Evolutionary conservation across 2,113 vertebrate species (phyloP), one percentile per base, ranked within the genome.

Genomic region (Chloropsis cyanopogon): DNA sequence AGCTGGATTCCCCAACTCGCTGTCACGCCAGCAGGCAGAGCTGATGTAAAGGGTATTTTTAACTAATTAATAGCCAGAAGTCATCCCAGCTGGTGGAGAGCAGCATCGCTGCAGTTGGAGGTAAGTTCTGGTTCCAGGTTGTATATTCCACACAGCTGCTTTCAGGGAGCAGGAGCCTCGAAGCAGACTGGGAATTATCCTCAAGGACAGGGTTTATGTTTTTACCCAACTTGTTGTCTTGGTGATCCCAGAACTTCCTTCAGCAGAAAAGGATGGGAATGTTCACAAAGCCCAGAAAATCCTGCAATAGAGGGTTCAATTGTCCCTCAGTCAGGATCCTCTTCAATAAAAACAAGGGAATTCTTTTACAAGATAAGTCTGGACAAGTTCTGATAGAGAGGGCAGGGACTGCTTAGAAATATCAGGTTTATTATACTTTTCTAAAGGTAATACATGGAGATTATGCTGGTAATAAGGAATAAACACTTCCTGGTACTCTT

Each of bases 401-500:
- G 10, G 37, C 26, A 57, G 17, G 13, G 4, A 21, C 47, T 53
- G n/a, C 66, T 79, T 41, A 35, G 31, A 49, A 73, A 39, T 0
- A 2, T 1, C 2, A 2, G 4, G 1, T 53, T 82, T 49, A 10
- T 47, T 54, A 1, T 3, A 12, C 26, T 75, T 59, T 57, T 31
- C 53, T 83, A 9, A 35, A 77, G 7, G 3, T 33, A 49, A 17
- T 2, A 8, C 1, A 6, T 42, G 17, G 22, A 31, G 54, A 13
- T 70, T 10, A 1, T 23, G 31, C 20, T 68, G 61, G 7, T 33
- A 7, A 3, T 8, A 42, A 44, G 26, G n/a, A 82, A 28, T n/a
- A 61, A 72, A 56, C 8, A 5, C 17, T 17, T 3, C 41, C 59
- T 70, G 29, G 3, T 41, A 16, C 6, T 47, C 2, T 28, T n/a